Conservation (phyloP, 2,888 invertebrate species). For the Boloria euphrosyne region DNA sequence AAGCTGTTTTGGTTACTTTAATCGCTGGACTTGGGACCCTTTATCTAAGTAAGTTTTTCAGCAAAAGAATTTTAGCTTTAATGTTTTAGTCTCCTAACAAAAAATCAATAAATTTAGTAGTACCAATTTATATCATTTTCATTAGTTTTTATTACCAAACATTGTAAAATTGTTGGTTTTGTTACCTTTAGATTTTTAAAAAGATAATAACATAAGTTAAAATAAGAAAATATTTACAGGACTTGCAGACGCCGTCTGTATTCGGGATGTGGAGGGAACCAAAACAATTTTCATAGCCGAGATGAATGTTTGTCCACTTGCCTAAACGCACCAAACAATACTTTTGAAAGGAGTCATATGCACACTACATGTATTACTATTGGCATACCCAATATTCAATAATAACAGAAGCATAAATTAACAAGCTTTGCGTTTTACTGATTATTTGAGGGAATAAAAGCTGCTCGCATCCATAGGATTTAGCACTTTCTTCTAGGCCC, state of each 20-base stretch:
- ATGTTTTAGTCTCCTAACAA: neutral
- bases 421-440: too few species aligned
- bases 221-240: conserved; percentile 45
- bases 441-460: too few species aligned
- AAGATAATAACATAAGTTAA: neutral
- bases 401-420: conserved; percentile 2
- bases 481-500: too few species aligned
- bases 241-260: conserved; percentile 60
- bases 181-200: too few species aligned
- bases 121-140: too few species aligned
- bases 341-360: conserved; percentile 41
- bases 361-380: conserved; percentile 49
- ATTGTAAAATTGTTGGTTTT: too few species aligned
- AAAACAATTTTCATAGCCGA: conserved; percentile 65
- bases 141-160: too few species aligned
- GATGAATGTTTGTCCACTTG: conserved; percentile 58
- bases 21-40: conserved; percentile 62
- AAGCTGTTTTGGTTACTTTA: conserved; percentile 63
- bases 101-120: too few species aligned
- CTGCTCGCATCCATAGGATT: too few species aligned
- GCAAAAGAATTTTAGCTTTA: neutral
- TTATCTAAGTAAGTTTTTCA: conserved; percentile 52
- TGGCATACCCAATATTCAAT: conserved; percentile 38
- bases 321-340: conserved; percentile 53
- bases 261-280: conserved; percentile 72